phyloP scores from a whole-genome alignment of 1,140 invertebrate species.

The Heliconius eleuchia region DNA sequence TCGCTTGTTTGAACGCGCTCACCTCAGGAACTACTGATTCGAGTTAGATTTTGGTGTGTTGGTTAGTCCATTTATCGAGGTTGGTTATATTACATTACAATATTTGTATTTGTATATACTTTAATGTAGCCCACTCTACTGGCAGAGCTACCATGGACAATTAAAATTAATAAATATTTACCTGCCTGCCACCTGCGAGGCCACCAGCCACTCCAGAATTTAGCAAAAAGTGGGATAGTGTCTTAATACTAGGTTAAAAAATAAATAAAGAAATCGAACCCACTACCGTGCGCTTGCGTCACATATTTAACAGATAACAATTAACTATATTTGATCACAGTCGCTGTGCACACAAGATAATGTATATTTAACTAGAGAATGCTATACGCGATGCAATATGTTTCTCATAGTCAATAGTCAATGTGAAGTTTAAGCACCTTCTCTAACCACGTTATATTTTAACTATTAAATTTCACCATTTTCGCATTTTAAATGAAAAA shows the following conservation, averaged over 20 bases:
- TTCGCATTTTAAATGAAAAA: background rate
- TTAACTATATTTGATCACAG: conserved; percentile 6
- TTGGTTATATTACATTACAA: too few species aligned
- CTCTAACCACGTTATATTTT: background rate
- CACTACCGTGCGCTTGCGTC: background rate
- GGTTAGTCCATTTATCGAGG: too few species aligned
- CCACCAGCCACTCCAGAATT: background rate
- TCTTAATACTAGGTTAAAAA: background rate
- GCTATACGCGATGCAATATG: background rate
- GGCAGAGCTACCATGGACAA: background rate
- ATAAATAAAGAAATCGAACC: background rate
- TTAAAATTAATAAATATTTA: background rate
- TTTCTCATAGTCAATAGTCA: conserved; percentile 1
- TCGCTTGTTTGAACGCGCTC: too few species aligned
- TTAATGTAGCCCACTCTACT: too few species aligned
- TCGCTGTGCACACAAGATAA: conserved; percentile 4
- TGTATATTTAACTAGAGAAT: conserved; percentile 11
- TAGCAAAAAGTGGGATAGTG: too few species aligned
- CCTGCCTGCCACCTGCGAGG: too few species aligned
- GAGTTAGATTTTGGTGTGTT: too few species aligned
- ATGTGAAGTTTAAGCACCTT: conserved; percentile 1
- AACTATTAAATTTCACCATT: background rate
- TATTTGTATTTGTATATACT: too few species aligned
- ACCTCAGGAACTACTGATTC: too few species aligned
- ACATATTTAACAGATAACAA: background rate